Conservation (phyloP, 2,888 invertebrate genomes). For the Lacanobia oleracea region DNA sequence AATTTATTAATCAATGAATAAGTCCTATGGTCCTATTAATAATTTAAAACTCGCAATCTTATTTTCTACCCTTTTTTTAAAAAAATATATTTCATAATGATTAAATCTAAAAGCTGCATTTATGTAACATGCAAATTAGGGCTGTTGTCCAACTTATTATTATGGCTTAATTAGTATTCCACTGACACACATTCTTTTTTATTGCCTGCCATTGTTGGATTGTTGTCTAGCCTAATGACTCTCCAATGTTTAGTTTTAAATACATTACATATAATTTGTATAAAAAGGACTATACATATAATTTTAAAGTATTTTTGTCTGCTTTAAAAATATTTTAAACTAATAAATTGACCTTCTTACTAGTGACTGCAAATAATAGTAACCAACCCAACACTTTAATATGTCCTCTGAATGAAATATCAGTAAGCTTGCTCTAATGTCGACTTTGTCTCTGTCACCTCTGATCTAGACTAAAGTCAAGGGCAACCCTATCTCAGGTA, state of each 20-base stretch:
- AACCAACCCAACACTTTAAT: too few species aligned
- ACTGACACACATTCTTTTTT: constrained; percentile 5
- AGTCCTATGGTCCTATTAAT: not conserved
- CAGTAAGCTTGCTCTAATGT: too few species aligned
- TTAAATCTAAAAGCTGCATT: not conserved
- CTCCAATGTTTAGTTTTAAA: not conserved
- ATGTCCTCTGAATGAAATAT: too few species aligned
- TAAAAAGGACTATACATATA: not conserved
- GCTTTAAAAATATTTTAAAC: too few species aligned
- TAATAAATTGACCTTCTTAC: too few species aligned
- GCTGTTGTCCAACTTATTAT: not conserved
- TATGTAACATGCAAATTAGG: not conserved
- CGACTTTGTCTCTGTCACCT: too few species aligned
- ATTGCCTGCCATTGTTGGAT: not conserved
- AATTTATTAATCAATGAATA: not conserved
- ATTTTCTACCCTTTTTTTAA: not conserved
- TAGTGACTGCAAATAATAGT: too few species aligned
- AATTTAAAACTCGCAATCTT: not conserved
- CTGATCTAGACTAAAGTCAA: too few species aligned
- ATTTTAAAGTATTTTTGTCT: not conserved
- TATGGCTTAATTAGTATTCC: not conserved
- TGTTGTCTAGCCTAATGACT: constrained; percentile 8
- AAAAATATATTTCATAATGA: not conserved
- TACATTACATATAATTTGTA: not conserved
- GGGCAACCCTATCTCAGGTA: too few species aligned